A percentile compares a stretch with the other conserved stretches of the same genome.
Conservation (phyloP, 1,140 invertebrate genomes). For the Drosophila sechellia region DNA sequence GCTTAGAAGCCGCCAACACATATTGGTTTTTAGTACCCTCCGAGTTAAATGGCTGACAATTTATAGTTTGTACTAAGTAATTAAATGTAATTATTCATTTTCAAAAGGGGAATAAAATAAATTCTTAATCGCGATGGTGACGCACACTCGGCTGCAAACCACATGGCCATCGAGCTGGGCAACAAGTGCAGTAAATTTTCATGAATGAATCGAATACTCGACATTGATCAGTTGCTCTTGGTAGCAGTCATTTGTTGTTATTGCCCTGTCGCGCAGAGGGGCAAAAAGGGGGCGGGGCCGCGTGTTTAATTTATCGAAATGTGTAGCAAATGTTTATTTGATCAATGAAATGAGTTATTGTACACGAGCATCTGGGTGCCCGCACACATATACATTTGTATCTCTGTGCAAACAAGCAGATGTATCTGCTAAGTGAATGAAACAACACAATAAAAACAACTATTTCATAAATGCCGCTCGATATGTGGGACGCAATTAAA, state of each 20-base stretch:
- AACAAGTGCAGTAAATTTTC: constrained; percentile 80
- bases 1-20: neutral
- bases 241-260: constrained; percentile 2
- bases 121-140: constrained; percentile 27
- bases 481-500: constrained; percentile 34
- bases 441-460: constrained; percentile 41
- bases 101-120: neutral
- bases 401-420: constrained; percentile 49
- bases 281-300: constrained; percentile 5
- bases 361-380: constrained; percentile 52
- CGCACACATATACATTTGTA: constrained; percentile 13
- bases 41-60: neutral
- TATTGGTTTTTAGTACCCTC: neutral
- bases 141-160: constrained; percentile 26
- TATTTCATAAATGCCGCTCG: constrained; percentile 45
- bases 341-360: constrained; percentile 83
- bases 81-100: neutral
- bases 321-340: constrained; percentile 81
- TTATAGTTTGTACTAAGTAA: neutral
- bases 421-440: constrained; percentile 57
- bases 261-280: constrained; percentile 48
- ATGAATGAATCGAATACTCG: constrained; percentile 73
- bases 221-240: constrained; percentile 49
- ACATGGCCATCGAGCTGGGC: constrained; percentile 46
- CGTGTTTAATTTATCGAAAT: constrained; percentile 80